phyloP scores from a whole-genome alignment of 2,113 vertebrate species.

The Grallaria varia region DNA sequence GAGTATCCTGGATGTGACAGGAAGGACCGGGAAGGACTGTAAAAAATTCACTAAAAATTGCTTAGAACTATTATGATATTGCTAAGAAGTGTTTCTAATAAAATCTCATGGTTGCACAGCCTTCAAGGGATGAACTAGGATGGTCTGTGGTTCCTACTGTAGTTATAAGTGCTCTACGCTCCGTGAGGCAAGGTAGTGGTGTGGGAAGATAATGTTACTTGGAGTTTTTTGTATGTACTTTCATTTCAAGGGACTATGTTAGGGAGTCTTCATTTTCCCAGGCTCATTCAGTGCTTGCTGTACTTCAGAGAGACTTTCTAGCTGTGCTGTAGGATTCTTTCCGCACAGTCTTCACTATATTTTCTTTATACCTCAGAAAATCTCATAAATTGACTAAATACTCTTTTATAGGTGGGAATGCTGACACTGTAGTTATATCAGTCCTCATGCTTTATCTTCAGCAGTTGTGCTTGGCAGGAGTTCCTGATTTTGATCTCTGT shows the following conservation, averaged over 20 bases:
- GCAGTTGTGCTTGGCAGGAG: not conserved
- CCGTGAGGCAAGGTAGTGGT: not conserved
- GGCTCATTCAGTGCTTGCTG: not conserved
- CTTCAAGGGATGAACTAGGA: not conserved
- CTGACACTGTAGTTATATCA: accelerated
- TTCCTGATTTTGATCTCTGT: not conserved
- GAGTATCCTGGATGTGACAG: not conserved
- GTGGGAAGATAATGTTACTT: not conserved
- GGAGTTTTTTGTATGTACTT: not conserved
- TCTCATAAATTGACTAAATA: not conserved
- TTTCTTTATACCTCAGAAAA: not conserved
- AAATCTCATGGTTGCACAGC: not conserved
- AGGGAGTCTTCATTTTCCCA: not conserved
- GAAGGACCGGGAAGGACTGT: not conserved
- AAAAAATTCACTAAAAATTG: not conserved
- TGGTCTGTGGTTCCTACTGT: not conserved
- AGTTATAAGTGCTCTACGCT: accelerated
- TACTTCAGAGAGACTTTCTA: not conserved
- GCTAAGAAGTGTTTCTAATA: not conserved
- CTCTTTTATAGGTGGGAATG: not conserved
- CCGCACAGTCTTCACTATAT: not conserved
- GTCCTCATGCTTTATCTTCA: not conserved
- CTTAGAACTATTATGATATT: not conserved
- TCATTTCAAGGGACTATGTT: not conserved
- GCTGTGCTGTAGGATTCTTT: not conserved